These are phyloP conservation scores for Myiagra hebetior DNA, from an alignment of 2,113 vertebrate genomes.

Conservation along the genomic window DNA sequence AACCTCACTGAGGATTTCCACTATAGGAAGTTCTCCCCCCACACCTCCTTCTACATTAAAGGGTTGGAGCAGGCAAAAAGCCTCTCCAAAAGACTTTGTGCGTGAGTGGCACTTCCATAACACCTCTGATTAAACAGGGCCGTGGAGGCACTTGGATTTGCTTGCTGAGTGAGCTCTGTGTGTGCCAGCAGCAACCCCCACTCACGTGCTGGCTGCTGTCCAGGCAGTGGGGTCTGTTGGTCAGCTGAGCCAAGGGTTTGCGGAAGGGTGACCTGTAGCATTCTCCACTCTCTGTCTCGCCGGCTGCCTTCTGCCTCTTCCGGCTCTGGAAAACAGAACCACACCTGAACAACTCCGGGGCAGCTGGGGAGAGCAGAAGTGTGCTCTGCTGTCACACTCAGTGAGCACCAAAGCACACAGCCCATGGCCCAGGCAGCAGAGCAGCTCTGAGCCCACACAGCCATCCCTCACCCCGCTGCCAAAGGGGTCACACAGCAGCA, in stretches of 20 bases:
- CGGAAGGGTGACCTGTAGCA: constrained; percentile 81
- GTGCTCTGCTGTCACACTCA: background rate
- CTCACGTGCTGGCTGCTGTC: constrained; percentile 89
- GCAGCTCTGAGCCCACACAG: background rate
- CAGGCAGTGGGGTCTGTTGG: constrained; percentile 70
- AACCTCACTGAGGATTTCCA: background rate
- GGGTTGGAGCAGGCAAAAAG: background rate
- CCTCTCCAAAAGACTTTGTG: background rate
- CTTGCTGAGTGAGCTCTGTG: background rate
- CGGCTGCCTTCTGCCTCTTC: constrained; percentile 71
- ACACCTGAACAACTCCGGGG: background rate
- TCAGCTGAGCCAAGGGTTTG: constrained; percentile 83
- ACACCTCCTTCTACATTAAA: background rate
- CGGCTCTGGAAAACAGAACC: constrained; percentile 69
- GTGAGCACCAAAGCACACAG: background rate
- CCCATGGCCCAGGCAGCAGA: background rate
- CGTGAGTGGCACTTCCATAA: background rate
- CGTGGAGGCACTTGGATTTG: background rate
- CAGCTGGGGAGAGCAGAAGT: background rate
- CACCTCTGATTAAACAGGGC: background rate
- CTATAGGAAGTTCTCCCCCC: background rate
- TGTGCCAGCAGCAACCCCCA: background rate
- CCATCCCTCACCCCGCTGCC: background rate
- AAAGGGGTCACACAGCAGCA: background rate
- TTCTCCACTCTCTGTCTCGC: constrained; percentile 35